Evolutionary conservation across 1,140 invertebrate genomes (phyloP).

Genomic region (Brachionus koreanus): DNA sequence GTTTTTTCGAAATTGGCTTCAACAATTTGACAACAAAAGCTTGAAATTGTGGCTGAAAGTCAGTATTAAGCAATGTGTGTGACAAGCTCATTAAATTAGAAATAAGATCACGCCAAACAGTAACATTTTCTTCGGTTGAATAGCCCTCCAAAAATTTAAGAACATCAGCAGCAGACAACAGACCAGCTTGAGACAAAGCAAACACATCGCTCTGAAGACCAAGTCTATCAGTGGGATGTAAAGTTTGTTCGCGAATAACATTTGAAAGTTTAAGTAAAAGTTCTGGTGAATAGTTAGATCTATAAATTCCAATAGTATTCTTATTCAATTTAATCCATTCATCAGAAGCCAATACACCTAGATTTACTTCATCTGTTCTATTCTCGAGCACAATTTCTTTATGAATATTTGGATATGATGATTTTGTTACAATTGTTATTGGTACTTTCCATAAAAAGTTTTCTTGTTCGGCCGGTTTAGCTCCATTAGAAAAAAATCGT

Average conservation of each 20-base stretch:
- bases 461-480: slow-evolving; percentile 48
- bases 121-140: slow-evolving; percentile 37
- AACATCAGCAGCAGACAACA: neutral
- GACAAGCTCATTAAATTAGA: slow-evolving; percentile 29
- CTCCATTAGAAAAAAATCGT: slow-evolving; percentile 76
- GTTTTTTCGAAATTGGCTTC: neutral
- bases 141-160: slow-evolving; percentile 29
- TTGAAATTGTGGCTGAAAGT: slow-evolving; percentile 27
- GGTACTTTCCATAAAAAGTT: slow-evolving; percentile 76
- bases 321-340: slow-evolving; percentile 44
- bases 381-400: slow-evolving; percentile 23
- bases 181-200: slow-evolving; percentile 1
- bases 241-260: slow-evolving; percentile 2
- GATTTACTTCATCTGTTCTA: neutral
- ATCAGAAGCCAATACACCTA: neutral
- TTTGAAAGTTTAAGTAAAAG: neutral
- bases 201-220: slow-evolving; percentile 37
- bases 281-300: slow-evolving; percentile 19
- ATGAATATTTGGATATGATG: neutral
- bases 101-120: slow-evolving; percentile 42
- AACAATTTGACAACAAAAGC: slow-evolving; percentile 6
- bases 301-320: slow-evolving; percentile 16
- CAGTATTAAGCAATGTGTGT: neutral
- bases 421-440: slow-evolving; percentile 1
- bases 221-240: slow-evolving; percentile 33